Evolutionary conservation across 2,797 vertebrate species (phyloP).

Genomic region (Cossypha niveicapilla): DNA sequence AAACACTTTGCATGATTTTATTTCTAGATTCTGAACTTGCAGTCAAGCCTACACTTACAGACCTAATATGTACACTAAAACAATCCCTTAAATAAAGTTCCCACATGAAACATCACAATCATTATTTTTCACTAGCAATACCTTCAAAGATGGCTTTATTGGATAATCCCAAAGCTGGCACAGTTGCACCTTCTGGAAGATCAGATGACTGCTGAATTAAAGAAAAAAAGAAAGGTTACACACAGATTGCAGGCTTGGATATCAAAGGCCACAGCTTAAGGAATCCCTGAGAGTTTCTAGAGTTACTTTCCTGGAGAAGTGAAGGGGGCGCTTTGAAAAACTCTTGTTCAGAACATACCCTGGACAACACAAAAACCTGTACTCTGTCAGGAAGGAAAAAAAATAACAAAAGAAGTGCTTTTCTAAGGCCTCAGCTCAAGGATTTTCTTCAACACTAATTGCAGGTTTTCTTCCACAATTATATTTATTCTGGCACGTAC

Average conservation of each 20-base stretch:
- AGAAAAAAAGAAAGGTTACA: background rate
- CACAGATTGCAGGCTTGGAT: background rate
- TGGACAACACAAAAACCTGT: background rate
- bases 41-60: background rate
- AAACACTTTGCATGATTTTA: background rate
- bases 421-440: background rate
- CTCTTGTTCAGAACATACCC: background rate
- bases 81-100: background rate
- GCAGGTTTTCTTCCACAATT: background rate
- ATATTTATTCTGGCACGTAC: background rate
- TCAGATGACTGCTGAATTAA: slow-evolving; percentile 74
- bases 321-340: background rate
- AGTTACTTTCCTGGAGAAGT: background rate
- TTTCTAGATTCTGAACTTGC: background rate
- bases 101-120: background rate
- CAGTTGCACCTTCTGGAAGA: slow-evolving; percentile 93
- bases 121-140: slow-evolving; percentile 58
- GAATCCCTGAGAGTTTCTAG: background rate
- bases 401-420: background rate
- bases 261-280: background rate
- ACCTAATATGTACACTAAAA: background rate
- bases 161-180: slow-evolving; percentile 93
- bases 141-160: slow-evolving; percentile 98
- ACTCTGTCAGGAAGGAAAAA: background rate
- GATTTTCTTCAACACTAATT: background rate